These are phyloP conservation scores for Xanthia icteritia DNA, from an alignment of 2,888 invertebrate genomes.

Conservation along the genomic window DNA sequence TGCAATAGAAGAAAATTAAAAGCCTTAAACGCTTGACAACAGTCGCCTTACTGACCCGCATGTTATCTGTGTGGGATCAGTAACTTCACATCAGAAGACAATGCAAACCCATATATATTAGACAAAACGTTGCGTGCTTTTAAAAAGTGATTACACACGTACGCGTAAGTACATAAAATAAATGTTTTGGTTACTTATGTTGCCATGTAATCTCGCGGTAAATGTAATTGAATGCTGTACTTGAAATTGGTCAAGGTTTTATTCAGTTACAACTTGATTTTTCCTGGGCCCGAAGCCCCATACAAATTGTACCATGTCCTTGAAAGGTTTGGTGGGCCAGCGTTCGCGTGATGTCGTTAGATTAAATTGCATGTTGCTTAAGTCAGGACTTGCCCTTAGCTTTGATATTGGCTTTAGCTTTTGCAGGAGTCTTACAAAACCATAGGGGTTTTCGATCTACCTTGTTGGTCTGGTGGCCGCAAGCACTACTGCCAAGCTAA, in stretches of 20 bases:
- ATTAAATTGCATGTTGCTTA: background rate
- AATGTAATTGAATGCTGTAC: background rate
- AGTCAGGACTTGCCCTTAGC: background rate
- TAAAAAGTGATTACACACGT: constrained; percentile 38
- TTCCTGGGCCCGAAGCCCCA: background rate
- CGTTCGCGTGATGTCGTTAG: background rate
- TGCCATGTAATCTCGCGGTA: background rate
- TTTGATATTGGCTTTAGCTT: background rate
- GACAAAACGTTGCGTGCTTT: constrained; percentile 49
- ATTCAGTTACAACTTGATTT: background rate
- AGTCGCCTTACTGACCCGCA: constrained; percentile 34
- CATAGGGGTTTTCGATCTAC: background rate
- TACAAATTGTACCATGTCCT: background rate
- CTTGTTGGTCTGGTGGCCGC: too few species aligned
- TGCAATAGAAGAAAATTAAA: constrained; percentile 24
- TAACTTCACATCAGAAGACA: constrained; percentile 32
- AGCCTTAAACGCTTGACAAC: constrained; percentile 33
- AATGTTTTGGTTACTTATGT: background rate
- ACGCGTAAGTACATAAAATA: constrained; percentile 13
- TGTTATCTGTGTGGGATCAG: constrained; percentile 44
- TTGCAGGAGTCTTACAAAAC: background rate
- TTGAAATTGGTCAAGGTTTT: constrained; percentile 8
- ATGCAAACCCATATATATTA: constrained; percentile 25
- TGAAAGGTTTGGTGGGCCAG: background rate
- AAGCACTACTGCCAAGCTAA: too few species aligned